phyloP scores from a whole-genome alignment of 1,140 invertebrate species.

The Hyles vespertilio region DNA sequence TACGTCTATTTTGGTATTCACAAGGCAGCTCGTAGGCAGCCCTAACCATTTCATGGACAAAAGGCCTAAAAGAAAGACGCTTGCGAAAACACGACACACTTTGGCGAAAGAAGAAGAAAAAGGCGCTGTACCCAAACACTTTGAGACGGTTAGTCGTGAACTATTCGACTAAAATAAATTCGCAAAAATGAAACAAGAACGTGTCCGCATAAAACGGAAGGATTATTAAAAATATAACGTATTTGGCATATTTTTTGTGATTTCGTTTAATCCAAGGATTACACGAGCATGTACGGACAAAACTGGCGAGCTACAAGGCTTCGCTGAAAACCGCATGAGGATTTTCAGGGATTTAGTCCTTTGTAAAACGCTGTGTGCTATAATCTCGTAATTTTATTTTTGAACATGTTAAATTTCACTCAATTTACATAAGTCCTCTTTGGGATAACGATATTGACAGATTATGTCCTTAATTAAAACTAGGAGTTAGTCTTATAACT shows the following conservation, averaged over 20 bases:
- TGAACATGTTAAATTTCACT: slow-evolving; percentile 1
- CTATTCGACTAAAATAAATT: no score
- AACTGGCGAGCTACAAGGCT: slow-evolving; percentile 37
- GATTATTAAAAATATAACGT: not conserved
- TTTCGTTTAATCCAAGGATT: slow-evolving; percentile 48
- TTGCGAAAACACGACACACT: no score
- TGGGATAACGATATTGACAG: not conserved
- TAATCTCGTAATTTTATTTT: slow-evolving; percentile 23
- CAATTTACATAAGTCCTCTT: no score
- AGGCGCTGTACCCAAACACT: no score
- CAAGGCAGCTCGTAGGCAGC: no score
- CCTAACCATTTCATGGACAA: no score
- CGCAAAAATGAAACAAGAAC: no score
- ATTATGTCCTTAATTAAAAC: not conserved
- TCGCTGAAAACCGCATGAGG: slow-evolving; percentile 37
- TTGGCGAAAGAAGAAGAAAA: no score
- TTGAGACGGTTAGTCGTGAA: no score
- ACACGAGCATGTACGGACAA: slow-evolving; percentile 31
- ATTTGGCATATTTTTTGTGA: slow-evolving; percentile 23
- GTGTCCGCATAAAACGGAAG: no score
- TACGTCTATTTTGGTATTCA: no score
- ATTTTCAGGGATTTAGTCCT: slow-evolving; percentile 38
- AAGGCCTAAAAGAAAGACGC: no score
- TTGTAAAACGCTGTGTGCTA: slow-evolving; percentile 27
- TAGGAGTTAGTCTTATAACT: not conserved